A percentile compares a stretch with the other conserved stretches of the same genome.
Evolutionary conservation across 2,797 vertebrate genomes (phyloP).

Genomic region (Semaprochilodus insignis): DNA sequence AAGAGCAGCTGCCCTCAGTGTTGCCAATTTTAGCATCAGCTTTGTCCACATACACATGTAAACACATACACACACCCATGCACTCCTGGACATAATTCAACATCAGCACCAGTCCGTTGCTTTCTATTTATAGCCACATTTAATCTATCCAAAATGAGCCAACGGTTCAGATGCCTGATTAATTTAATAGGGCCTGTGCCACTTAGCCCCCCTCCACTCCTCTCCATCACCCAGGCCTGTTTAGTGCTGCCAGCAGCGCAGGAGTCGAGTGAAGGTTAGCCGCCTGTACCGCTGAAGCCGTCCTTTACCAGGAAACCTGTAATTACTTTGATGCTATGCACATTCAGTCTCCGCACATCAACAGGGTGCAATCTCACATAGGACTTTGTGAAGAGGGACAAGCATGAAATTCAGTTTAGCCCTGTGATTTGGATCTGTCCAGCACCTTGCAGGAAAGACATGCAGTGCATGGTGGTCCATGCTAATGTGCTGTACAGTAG

Average conservation of each 20-base stretch:
- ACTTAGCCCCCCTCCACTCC: constrained; percentile 33
- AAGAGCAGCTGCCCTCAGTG: background rate
- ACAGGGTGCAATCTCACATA: constrained; percentile 30
- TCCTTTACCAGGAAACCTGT: constrained; percentile 40
- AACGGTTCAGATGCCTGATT: constrained; percentile 55
- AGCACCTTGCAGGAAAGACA: background rate
- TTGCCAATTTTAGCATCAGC: constrained; percentile 8
- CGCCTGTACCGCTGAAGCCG: constrained; percentile 17
- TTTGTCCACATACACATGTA: constrained; percentile 11
- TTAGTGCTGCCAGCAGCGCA: constrained; percentile 28
- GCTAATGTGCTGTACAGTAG: constrained; percentile 10
- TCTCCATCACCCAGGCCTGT: constrained; percentile 30
- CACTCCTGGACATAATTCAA: constrained; percentile 51
- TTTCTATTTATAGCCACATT: constrained; percentile 62
- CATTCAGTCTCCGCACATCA: constrained; percentile 50
- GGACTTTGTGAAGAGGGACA: constrained; percentile 49
- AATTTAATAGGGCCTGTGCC: constrained; percentile 54
- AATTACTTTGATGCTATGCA: constrained; percentile 48
- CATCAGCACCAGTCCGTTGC: constrained; percentile 21
- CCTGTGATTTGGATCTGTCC: constrained; percentile 36
- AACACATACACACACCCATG: constrained; percentile 6
- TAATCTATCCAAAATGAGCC: constrained; percentile 53
- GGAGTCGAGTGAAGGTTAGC: constrained; percentile 56
- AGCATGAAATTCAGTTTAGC: constrained; percentile 58
- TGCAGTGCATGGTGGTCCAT: constrained; percentile 8